Conservation (phyloP, 2,797 vertebrate species). For the Leptoclinus maculatus region DNA sequence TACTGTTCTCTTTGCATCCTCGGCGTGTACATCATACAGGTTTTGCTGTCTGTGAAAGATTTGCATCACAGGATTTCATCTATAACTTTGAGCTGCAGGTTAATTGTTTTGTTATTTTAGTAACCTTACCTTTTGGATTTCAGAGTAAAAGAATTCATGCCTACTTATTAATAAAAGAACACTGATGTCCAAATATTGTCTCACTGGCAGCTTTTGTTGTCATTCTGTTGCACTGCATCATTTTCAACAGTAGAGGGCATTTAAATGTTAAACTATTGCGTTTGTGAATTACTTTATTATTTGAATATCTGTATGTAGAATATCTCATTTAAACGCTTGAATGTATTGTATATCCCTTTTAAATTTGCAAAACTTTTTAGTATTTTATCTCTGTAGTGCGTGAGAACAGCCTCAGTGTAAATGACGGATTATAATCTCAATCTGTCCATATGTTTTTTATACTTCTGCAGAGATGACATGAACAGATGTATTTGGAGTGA, state of each 20-base stretch:
- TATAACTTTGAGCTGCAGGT: constrained; percentile 4
- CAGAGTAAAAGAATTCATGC: neutral
- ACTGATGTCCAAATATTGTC: constrained; percentile 11
- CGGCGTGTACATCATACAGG: neutral
- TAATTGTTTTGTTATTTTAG: neutral
- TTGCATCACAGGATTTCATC: neutral
- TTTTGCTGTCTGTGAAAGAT: neutral
- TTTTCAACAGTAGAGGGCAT: constrained; percentile 63
- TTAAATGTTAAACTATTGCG: neutral
- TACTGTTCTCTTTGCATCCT: neutral
- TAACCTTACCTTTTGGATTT: constrained; percentile 11
- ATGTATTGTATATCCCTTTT: neutral
- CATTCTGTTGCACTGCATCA: constrained; percentile 19
- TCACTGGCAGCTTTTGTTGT: neutral
- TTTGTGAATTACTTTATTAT: neutral
- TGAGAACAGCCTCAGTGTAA: neutral
- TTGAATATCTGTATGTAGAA: neutral
- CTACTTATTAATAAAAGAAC: constrained; percentile 29
- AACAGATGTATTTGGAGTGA: neutral
- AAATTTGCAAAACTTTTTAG: neutral
- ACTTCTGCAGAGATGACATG: neutral
- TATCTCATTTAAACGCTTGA: neutral
- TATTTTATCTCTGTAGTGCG: neutral
- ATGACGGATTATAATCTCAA: neutral
- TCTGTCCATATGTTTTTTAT: neutral